A percentile compares a stretch with the other conserved stretches of the same genome.
Conservation (phyloP, 2,888 invertebrate species). For the Monochamus alternatus region DNA sequence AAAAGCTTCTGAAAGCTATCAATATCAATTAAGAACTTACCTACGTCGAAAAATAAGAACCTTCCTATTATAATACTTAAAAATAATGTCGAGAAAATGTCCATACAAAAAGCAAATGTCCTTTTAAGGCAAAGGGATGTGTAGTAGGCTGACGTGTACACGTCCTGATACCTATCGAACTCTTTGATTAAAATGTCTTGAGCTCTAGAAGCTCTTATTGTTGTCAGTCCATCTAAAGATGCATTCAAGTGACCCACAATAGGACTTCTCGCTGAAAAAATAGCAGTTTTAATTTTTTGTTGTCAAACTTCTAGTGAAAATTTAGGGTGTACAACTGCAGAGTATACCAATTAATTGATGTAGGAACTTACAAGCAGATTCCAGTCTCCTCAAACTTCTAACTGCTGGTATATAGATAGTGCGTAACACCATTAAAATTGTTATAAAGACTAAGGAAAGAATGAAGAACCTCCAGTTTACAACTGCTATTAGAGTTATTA, state of each 20-base stretch:
- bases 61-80: slow-evolving; percentile 46
- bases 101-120: slow-evolving; percentile 61
- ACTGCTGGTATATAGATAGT: slow-evolving; percentile 53
- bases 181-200: slow-evolving; percentile 59
- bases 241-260: slow-evolving; percentile 63
- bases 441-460: slow-evolving; percentile 45
- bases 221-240: slow-evolving; percentile 64
- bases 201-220: slow-evolving; percentile 61
- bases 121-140: slow-evolving; percentile 56
- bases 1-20: not conserved
- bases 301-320: too few species aligned
- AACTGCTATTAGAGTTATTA: slow-evolving; percentile 65
- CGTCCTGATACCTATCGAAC: slow-evolving; percentile 64
- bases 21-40: slow-evolving; percentile 10
- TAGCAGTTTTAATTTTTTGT: not conserved
- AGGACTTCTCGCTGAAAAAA: slow-evolving; percentile 62
- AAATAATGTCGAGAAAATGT: slow-evolving; percentile 53
- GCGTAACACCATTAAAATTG: slow-evolving; percentile 43
- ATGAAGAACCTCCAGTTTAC: slow-evolving; percentile 71
- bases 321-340: too few species aligned
- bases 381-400: slow-evolving; percentile 53
- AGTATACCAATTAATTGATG: too few species aligned
- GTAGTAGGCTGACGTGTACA: slow-evolving; percentile 61
- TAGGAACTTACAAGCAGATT: slow-evolving; percentile 70
- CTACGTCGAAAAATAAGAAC: slow-evolving; percentile 49